A percentile compares a stretch with the other conserved stretches of the same genome.
phyloP scores from a whole-genome alignment of 1,140 invertebrate species.

The Leptinotarsa texana region DNA sequence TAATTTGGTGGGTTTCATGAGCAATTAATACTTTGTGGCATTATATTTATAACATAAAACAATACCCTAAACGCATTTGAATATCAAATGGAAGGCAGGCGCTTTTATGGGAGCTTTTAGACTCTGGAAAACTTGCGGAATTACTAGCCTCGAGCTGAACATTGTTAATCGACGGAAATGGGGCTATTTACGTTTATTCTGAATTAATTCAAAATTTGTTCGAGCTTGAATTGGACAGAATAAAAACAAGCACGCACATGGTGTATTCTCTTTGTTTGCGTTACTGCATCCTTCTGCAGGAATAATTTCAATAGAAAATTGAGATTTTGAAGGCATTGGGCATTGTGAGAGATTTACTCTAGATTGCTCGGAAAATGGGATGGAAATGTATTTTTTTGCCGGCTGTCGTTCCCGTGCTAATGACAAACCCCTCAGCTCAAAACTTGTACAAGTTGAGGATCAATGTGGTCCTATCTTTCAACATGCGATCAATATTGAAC shows the following conservation, averaged over 20 bases:
- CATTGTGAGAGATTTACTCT: too few relatives aligned
- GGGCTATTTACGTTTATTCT: constrained; percentile 45
- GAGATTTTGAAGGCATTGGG: too few relatives aligned
- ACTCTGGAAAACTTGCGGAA: constrained; percentile 39
- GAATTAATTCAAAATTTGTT: constrained; percentile 44
- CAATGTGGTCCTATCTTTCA: too few relatives aligned
- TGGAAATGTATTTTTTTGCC: too few relatives aligned
- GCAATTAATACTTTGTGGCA: constrained; percentile 45
- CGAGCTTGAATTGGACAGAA: constrained; percentile 33
- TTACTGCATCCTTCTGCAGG: too few relatives aligned
- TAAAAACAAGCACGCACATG: constrained; percentile 10
- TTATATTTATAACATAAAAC: constrained; percentile 47
- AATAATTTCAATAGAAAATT: too few relatives aligned
- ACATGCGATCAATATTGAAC: too few relatives aligned
- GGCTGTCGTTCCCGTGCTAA: too few relatives aligned
- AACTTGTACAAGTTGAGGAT: too few relatives aligned
- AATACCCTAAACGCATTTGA: constrained; percentile 47
- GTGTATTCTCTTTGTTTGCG: too few relatives aligned
- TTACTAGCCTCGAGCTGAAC: constrained; percentile 38
- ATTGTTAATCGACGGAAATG: constrained; percentile 45
- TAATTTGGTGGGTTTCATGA: constrained; percentile 41
- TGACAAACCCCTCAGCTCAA: too few relatives aligned
- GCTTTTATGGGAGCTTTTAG: constrained; percentile 39
- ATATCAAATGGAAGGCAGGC: constrained; percentile 42
- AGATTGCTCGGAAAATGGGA: too few relatives aligned